A percentile compares a stretch with the other conserved stretches of the same genome.
Evolutionary conservation across 2,113 vertebrate genomes (phyloP).

Genomic region (Ailuropoda melanoleuca): DNA sequence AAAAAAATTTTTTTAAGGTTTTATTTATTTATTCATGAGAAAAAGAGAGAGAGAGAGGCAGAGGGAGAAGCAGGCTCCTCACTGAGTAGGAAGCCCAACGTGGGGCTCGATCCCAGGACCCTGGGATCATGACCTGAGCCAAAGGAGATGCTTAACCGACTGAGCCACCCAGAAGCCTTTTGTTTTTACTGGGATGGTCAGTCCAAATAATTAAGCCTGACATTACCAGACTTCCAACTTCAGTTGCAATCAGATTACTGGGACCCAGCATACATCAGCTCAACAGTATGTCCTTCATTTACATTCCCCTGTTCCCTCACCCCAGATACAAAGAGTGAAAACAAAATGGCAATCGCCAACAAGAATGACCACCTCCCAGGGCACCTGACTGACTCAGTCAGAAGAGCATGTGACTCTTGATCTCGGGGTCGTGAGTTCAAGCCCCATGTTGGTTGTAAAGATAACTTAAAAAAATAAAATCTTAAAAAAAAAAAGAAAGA

Average conservation of each 20-base stretch:
- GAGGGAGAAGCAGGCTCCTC: background rate
- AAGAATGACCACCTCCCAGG: background rate
- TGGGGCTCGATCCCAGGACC: background rate
- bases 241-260: background rate
- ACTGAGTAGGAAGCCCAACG: background rate
- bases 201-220: slow-evolving; percentile 24
- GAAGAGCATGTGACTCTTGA: too few relatives aligned
- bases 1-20: background rate
- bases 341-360: background rate
- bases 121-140: background rate
- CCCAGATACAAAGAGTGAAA: background rate
- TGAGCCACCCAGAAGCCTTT: background rate
- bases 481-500: background rate
- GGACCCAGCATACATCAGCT: background rate
- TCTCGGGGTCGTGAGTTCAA: too few relatives aligned
- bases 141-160: background rate
- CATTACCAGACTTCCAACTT: slow-evolving; percentile 4
- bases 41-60: background rate
- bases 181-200: background rate
- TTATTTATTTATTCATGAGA: background rate
- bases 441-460: background rate
- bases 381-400: too few relatives aligned
- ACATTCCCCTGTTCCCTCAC: background rate
- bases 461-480: background rate
- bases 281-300: background rate